Evolutionary conservation across 1,140 invertebrate genomes (phyloP).

Genomic region (Bacillus rossius): DNA sequence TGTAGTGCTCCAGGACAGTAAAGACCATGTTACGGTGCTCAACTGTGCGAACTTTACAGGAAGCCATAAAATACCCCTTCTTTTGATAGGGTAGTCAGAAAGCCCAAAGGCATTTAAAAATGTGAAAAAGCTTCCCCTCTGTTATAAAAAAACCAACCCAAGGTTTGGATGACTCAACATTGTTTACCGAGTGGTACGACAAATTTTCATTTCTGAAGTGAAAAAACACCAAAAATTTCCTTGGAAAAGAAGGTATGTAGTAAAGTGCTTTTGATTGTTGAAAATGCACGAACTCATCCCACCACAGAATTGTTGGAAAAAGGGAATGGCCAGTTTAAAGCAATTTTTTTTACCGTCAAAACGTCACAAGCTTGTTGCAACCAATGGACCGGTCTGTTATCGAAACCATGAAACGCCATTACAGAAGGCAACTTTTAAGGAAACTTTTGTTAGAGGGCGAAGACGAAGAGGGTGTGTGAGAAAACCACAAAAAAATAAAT

Average conservation of each 20-base stretch:
- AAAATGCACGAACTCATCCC: constrained; percentile 42
- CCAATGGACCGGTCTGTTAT: constrained; percentile 46
- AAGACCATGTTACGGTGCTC: constrained; percentile 35
- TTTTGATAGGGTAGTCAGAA: constrained; percentile 28
- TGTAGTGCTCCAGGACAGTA: constrained; percentile 33
- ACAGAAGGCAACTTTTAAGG: constrained; percentile 31
- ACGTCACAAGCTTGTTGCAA: constrained; percentile 43
- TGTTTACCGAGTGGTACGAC: constrained; percentile 33
- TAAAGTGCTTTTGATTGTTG: constrained; percentile 41
- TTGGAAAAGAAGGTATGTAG: constrained; percentile 28
- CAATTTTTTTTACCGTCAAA: constrained; percentile 43
- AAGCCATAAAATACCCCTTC: constrained; percentile 33
- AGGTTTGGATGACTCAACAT: constrained; percentile 27
- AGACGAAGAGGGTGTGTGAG: too few relatives aligned
- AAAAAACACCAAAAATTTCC: constrained; percentile 18
- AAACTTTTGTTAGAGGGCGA: constrained; percentile 3
- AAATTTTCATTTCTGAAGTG: constrained; percentile 29
- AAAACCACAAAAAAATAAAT: too few relatives aligned
- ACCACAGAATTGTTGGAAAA: too few relatives aligned
- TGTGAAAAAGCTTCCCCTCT: constrained; percentile 7
- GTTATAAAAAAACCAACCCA: background rate
- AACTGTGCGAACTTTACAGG: constrained; percentile 37
- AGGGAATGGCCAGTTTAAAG: constrained; percentile 27
- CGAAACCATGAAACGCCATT: constrained; percentile 31
- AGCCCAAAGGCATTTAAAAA: constrained; percentile 27